A percentile compares a stretch with the other conserved stretches of the same genome.
These are phyloP conservation scores for Trissoscelio sp. DNA, from an alignment of 2,888 invertebrate genomes.

Conservation along the genomic window DNA sequence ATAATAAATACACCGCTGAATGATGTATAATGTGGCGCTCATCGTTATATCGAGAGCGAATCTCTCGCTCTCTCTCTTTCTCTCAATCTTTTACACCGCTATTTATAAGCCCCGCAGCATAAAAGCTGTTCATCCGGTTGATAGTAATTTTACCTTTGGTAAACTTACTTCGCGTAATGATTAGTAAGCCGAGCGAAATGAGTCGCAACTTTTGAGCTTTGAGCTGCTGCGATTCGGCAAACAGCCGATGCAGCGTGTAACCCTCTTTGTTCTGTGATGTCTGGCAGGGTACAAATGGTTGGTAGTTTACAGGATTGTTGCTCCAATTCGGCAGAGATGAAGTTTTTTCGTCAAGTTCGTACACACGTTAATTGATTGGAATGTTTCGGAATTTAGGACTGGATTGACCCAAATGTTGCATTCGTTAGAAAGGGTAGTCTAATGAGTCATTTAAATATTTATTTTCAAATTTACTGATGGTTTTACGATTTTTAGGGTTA, in stretches of 20 bases:
- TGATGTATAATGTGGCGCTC: conserved; percentile 37
- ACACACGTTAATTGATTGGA: no score
- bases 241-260: background rate
- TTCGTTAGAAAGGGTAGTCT: no score
- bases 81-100: no score
- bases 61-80: background rate
- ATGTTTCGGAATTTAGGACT: no score
- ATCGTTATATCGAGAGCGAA: background rate
- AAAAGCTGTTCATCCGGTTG: background rate
- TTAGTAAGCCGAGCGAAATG: background rate
- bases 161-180: background rate
- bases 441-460: no score
- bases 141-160: background rate
- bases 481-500: no score
- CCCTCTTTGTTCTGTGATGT: background rate
- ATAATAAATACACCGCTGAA: conserved; percentile 32
- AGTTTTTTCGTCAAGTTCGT: background rate
- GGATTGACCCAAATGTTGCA: no score
- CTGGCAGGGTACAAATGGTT: background rate
- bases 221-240: background rate
- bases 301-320: background rate
- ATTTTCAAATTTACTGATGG: no score
- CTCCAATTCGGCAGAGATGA: background rate
- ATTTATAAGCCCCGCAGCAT: background rate
- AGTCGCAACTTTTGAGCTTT: background rate